phyloP scores from a whole-genome alignment of 2,797 vertebrate species.

The Antrozous pallidus region DNA sequence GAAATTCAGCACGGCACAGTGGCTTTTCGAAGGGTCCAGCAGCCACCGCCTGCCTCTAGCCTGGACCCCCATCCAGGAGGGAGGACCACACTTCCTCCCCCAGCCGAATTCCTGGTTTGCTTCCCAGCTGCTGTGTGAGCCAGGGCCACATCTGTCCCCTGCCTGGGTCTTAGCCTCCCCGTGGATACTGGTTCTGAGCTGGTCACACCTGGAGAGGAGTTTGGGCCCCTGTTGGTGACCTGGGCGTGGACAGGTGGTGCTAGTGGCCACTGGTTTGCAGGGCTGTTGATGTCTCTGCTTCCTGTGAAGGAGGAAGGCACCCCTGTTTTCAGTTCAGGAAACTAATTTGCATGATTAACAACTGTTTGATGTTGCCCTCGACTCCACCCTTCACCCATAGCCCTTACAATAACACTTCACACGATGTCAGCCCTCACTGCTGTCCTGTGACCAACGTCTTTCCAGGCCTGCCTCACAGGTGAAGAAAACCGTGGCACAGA shows the following conservation, averaged over 20 bases:
- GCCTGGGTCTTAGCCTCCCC: neutral
- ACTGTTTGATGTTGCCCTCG: neutral
- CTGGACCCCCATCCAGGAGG: neutral
- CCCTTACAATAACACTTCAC: neutral
- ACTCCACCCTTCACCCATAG: neutral
- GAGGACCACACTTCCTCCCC: neutral
- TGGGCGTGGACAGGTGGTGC: neutral
- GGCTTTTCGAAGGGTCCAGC: neutral
- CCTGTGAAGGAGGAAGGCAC: constrained; percentile 13
- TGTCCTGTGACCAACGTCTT: neutral
- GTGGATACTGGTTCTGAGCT: neutral
- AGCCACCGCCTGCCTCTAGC: neutral
- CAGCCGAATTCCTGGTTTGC: neutral
- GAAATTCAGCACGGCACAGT: neutral
- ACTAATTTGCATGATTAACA: constrained; percentile 51
- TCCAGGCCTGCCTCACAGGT: neutral
- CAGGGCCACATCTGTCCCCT: neutral
- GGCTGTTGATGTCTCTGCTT: neutral
- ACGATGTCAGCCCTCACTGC: neutral
- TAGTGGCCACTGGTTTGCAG: neutral
- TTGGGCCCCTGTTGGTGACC: neutral
- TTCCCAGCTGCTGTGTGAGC: neutral
- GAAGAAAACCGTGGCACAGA: neutral
- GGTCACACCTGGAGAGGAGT: neutral
- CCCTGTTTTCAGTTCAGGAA: constrained; percentile 63